These are phyloP conservation scores for Ommatoiulus sabulosus DNA, from an alignment of 2,888 invertebrate genomes.

Conservation along the genomic window DNA sequence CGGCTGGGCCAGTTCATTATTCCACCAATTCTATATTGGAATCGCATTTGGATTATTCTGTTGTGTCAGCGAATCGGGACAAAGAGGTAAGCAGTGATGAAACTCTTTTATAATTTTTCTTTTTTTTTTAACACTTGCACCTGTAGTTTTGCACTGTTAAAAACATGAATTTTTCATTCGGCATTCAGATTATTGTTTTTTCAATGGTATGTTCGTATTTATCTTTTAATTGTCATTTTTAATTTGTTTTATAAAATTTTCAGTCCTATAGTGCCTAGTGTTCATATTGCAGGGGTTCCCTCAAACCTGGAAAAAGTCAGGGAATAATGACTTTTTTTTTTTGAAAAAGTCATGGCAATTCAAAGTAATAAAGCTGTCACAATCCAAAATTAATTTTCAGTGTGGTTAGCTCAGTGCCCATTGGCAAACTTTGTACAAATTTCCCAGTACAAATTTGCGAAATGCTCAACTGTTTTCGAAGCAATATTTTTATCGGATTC, in stretches of 20 bases:
- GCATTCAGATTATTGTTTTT: background rate
- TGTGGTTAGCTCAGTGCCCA: too few relatives aligned
- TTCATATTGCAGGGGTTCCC: too few relatives aligned
- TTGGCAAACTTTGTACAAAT: too few relatives aligned
- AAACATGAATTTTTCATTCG: background rate
- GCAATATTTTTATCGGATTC: too few relatives aligned
- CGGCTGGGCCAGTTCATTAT: constrained; percentile 61
- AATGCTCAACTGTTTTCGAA: too few relatives aligned
- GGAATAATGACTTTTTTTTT: too few relatives aligned
- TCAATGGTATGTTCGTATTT: background rate
- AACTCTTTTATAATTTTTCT: background rate
- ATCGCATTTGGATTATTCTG: constrained; percentile 71
- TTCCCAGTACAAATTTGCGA: too few relatives aligned
- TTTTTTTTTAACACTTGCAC: background rate
- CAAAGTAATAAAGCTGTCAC: too few relatives aligned
- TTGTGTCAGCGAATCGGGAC: constrained; percentile 70
- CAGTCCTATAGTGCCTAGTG: background rate
- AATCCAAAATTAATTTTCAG: too few relatives aligned
- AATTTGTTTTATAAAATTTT: background rate
- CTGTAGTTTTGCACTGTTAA: background rate
- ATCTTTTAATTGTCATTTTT: background rate
- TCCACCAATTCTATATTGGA: constrained; percentile 64
- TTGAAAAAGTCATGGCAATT: too few relatives aligned
- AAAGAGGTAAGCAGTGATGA: constrained; percentile 61
- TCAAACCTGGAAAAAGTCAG: too few relatives aligned